Conservation (phyloP, 1,140 invertebrate genomes). For the Maniola jurtina region DNA sequence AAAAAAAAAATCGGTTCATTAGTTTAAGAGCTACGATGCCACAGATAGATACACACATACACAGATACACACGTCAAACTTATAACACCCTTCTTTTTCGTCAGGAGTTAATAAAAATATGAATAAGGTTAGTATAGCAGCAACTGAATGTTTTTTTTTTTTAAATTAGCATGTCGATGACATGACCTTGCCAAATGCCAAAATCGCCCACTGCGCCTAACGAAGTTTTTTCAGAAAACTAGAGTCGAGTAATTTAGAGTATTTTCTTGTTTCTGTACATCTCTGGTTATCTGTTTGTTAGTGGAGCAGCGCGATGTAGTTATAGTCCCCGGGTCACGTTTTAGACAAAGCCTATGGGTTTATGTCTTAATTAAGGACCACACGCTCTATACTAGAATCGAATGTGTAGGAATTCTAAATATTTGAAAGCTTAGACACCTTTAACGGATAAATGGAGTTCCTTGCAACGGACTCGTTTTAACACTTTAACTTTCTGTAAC, state of each 20-base stretch:
- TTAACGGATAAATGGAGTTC: not conserved
- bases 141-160: not conserved
- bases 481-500: too few relatives aligned
- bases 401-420: constrained; percentile 32
- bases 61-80: too few relatives aligned
- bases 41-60: too few relatives aligned
- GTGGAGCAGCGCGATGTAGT: constrained; percentile 40
- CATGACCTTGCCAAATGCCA: not conserved
- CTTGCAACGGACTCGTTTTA: too few relatives aligned
- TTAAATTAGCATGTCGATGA: not conserved
- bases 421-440: constrained; percentile 27
- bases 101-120: too few relatives aligned
- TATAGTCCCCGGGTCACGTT: constrained; percentile 56
- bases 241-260: not conserved
- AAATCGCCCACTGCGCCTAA: too few relatives aligned
- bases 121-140: too few relatives aligned
- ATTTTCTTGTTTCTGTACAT: constrained; percentile 23
- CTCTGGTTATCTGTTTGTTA: constrained; percentile 33
- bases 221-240: not conserved
- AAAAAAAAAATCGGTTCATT: too few relatives aligned
- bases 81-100: too few relatives aligned
- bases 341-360: constrained; percentile 57
- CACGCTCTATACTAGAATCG: constrained; percentile 35
- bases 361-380: constrained; percentile 62
- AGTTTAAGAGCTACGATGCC: too few relatives aligned